phyloP scores from a whole-genome alignment of 2,797 vertebrate species.

The Manis crassicaudata region DNA sequence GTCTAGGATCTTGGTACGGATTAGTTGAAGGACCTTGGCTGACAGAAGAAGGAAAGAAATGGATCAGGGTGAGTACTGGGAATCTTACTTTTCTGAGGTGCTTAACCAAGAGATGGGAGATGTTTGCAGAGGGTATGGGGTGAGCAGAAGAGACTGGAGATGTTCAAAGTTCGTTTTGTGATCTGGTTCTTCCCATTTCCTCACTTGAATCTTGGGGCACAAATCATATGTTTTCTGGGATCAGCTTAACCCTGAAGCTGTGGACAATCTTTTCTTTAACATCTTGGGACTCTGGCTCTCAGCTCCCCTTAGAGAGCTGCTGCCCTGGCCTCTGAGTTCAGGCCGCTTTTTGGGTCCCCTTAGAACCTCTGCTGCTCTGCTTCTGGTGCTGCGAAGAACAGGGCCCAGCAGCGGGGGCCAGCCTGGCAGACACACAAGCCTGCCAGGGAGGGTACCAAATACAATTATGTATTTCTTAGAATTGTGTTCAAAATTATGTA shows the following conservation, averaged over 20 bases:
- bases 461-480: neutral
- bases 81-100: constrained; percentile 3
- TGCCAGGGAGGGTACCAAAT: neutral
- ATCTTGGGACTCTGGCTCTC: neutral
- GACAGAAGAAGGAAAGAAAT: constrained; percentile 54
- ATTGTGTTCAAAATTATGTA: neutral
- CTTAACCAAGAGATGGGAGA: constrained; percentile 9
- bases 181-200: neutral
- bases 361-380: neutral
- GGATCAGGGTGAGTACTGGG: constrained; percentile 64
- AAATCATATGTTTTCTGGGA: neutral
- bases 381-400: neutral
- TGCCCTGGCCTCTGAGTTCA: neutral
- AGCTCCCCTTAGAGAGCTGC: neutral
- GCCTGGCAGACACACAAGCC: neutral
- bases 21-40: neutral
- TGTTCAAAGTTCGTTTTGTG: neutral
- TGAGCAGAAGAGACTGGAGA: neutral
- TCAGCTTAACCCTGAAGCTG: neutral
- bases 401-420: neutral
- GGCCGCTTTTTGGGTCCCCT: neutral
- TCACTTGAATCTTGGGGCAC: neutral
- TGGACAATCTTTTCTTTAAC: constrained; percentile 6
- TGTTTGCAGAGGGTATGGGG: neutral
- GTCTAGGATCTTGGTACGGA: constrained; percentile 32